These are phyloP conservation scores for Colaptes auratus DNA, from an alignment of 2,113 vertebrate genomes.

Conservation along the genomic window DNA sequence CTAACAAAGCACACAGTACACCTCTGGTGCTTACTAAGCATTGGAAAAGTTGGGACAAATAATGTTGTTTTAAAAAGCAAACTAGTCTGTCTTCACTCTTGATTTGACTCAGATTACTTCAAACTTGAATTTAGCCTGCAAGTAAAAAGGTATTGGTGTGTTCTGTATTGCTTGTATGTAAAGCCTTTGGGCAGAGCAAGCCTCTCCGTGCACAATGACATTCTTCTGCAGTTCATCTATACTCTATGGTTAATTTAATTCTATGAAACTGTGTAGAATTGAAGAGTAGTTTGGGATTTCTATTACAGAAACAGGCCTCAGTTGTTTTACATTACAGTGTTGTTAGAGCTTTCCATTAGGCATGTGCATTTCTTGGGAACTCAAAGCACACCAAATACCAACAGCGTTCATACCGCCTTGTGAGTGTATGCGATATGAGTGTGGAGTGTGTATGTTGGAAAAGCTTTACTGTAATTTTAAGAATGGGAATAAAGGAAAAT, in stretches of 20 bases:
- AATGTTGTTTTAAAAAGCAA: not conserved
- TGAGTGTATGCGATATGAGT: accelerated
- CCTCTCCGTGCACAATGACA: accelerated
- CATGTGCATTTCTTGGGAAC: not conserved
- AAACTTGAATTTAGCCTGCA: not conserved
- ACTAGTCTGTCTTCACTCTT: not conserved
- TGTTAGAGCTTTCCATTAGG: not conserved
- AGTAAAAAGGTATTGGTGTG: not conserved
- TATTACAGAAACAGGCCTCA: accelerated
- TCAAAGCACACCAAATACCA: not conserved
- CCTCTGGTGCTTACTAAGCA: not conserved
- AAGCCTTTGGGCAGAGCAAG: not conserved
- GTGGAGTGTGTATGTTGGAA: not conserved
- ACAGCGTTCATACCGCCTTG: not conserved
- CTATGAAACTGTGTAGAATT: not conserved
- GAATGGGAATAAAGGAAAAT: not conserved
- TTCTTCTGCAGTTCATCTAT: not conserved
- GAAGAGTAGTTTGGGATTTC: not conserved
- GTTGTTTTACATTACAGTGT: not conserved
- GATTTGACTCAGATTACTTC: not conserved
- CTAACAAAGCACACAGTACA: not conserved
- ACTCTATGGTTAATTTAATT: not conserved
- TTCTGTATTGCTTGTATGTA: not conserved
- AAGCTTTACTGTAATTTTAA: not conserved
- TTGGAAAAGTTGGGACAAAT: not conserved